Conservation (phyloP, 2,113 vertebrate genomes). For the Triplophysa tibetana region DNA sequence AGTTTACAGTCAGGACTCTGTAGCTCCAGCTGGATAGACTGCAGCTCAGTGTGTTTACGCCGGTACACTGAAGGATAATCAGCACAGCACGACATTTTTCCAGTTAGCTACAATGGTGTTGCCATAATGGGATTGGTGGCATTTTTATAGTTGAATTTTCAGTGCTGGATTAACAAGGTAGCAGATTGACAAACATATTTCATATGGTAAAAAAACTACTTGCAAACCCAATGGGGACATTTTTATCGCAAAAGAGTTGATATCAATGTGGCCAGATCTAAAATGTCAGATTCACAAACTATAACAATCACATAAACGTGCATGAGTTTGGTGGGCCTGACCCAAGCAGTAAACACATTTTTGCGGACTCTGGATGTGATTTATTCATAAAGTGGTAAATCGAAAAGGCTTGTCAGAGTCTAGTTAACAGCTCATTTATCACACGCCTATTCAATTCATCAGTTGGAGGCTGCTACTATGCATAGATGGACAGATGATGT, state of each 20-base stretch:
- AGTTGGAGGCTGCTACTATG: constrained; percentile 49
- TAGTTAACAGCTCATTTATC: constrained; percentile 68
- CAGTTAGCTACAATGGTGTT: neutral
- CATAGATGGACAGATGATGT: constrained; percentile 51
- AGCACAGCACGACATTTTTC: neutral
- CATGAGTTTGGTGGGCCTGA: constrained; percentile 43
- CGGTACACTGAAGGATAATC: constrained; percentile 82
- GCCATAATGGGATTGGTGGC: neutral
- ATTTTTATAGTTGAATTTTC: neutral
- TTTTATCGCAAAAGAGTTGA: neutral
- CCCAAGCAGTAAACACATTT: constrained; percentile 60
- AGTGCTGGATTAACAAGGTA: neutral
- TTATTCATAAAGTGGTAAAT: constrained; percentile 72
- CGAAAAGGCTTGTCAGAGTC: constrained; percentile 64
- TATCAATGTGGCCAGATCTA: neutral
- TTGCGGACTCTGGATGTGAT: constrained; percentile 57
- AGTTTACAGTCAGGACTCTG: constrained; percentile 98
- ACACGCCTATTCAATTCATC: constrained; percentile 67
- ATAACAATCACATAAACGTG: neutral
- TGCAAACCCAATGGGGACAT: neutral
- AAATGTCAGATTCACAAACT: constrained; percentile 16
- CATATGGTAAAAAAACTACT: neutral
- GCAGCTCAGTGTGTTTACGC: constrained; percentile 95
- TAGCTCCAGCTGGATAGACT: constrained; percentile 96
- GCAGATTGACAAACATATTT: neutral